phyloP scores from a whole-genome alignment of 2,888 invertebrate genomes.

The Vanessa cardui region DNA sequence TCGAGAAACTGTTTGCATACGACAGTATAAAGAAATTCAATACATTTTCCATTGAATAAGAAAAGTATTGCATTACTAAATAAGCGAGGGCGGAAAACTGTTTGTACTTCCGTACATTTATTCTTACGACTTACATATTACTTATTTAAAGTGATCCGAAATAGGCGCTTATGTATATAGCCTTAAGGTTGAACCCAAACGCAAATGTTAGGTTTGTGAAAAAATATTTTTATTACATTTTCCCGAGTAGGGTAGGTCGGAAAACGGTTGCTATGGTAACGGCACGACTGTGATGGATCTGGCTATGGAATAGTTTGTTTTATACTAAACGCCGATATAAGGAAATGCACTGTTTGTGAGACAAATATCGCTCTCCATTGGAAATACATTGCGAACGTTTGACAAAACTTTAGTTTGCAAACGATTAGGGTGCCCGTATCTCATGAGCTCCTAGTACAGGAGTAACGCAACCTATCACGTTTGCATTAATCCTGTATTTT shows the following conservation, averaged over 20 bases:
- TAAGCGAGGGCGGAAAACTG: slow-evolving; percentile 59
- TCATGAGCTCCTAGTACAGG: too few species aligned
- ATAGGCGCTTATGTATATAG: slow-evolving; percentile 19
- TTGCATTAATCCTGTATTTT: too few species aligned
- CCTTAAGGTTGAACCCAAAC: slow-evolving; percentile 6
- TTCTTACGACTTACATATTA: slow-evolving; percentile 30
- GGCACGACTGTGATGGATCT: slow-evolving; percentile 53
- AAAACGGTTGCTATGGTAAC: slow-evolving; percentile 58
- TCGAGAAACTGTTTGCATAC: slow-evolving; percentile 28
- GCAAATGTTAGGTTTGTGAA: slow-evolving; percentile 26
- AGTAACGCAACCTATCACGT: too few species aligned
- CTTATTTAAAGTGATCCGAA: slow-evolving; percentile 26
- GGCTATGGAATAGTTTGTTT: slow-evolving; percentile 45
- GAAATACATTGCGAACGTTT: background rate
- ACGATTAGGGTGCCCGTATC: background rate
- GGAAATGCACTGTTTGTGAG: slow-evolving; percentile 34
- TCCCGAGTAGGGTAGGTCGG: slow-evolving; percentile 63
- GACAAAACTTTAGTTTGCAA: background rate
- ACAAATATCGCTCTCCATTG: slow-evolving; percentile 9
- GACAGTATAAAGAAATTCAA: slow-evolving; percentile 39
- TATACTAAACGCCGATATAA: slow-evolving; percentile 42
- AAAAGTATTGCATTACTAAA: slow-evolving; percentile 64
- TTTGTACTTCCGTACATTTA: slow-evolving; percentile 50
- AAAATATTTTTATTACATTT: slow-evolving; percentile 63
- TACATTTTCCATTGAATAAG: slow-evolving; percentile 50